A percentile compares a stretch with the other conserved stretches of the same genome.
phyloP scores from a whole-genome alignment of 1,140 invertebrate species.

The Brachionus asplanchnoidis region DNA sequence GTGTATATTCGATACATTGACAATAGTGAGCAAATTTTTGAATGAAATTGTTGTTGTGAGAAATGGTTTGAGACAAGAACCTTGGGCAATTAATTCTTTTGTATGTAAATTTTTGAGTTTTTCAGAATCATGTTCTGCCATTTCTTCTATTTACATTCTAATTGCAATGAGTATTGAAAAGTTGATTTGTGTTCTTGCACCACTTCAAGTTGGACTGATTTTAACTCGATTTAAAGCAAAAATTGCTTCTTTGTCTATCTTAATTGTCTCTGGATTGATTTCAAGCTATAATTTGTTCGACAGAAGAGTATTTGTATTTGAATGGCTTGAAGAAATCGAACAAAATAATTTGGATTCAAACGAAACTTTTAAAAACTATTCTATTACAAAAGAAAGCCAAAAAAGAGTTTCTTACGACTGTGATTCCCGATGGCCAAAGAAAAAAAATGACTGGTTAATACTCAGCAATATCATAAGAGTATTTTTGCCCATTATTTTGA shows the following conservation, averaged over 20 bases:
- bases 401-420: constrained; percentile 32
- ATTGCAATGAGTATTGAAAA: constrained; percentile 38
- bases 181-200: constrained; percentile 13
- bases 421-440: constrained; percentile 1
- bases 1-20: constrained; percentile 32
- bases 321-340: not conserved
- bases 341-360: not conserved
- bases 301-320: not conserved
- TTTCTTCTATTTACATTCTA: constrained; percentile 22
- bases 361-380: not conserved
- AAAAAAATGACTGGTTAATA: constrained; percentile 15
- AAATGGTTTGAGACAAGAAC: not conserved
- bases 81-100: not conserved
- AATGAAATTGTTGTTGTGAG: constrained; percentile 30
- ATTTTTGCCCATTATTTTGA: not conserved
- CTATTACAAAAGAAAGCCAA: not conserved
- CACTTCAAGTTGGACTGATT: constrained; percentile 12
- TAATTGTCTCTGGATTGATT: not conserved
- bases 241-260: not conserved
- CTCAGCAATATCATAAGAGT: constrained; percentile 32
- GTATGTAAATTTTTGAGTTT: constrained; percentile 40
- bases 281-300: constrained; percentile 37
- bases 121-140: not conserved
- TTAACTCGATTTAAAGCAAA: constrained; percentile 28
- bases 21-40: constrained; percentile 28